These are phyloP conservation scores for Symphodus melops DNA, from an alignment of 2,113 vertebrate genomes.

Conservation along the genomic window DNA sequence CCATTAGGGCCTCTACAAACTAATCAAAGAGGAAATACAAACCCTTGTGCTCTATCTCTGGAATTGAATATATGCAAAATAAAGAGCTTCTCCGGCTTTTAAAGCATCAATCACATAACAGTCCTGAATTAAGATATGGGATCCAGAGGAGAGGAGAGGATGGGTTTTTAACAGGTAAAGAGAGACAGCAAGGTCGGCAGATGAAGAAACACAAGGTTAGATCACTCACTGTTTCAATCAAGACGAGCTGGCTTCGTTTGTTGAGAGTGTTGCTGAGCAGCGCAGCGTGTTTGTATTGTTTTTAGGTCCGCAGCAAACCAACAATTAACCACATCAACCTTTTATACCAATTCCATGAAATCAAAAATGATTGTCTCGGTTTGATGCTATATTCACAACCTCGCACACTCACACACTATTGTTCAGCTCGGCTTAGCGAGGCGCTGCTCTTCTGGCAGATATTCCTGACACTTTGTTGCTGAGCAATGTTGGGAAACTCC, in stretches of 20 bases:
- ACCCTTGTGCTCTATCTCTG: constrained; percentile 58
- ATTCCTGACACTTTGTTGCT: constrained; percentile 31
- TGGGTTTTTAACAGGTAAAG: constrained; percentile 56
- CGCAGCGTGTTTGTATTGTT: neutral
- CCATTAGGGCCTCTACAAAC: constrained; percentile 68
- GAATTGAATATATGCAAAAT: constrained; percentile 81
- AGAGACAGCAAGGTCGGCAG: constrained; percentile 13
- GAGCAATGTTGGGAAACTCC: constrained; percentile 52
- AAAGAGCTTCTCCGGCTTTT: constrained; percentile 71
- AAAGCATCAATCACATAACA: constrained; percentile 69
- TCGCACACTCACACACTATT: constrained; percentile 6
- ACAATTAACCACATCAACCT: neutral
- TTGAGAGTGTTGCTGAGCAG: no score
- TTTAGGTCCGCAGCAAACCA: neutral
- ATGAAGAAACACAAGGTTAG: constrained; percentile 44
- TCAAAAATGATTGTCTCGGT: neutral
- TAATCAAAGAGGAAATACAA: constrained; percentile 74
- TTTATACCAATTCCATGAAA: neutral
- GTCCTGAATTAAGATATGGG: constrained; percentile 46
- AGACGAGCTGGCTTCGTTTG: no score
- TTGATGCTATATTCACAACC: neutral
- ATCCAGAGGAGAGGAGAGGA: constrained; percentile 44
- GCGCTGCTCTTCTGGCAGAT: constrained; percentile 18
- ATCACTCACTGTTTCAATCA: neutral
- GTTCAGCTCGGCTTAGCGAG: constrained; percentile 26